Conservation (phyloP, 2,113 vertebrate species). For the Larimichthys crocea region DNA sequence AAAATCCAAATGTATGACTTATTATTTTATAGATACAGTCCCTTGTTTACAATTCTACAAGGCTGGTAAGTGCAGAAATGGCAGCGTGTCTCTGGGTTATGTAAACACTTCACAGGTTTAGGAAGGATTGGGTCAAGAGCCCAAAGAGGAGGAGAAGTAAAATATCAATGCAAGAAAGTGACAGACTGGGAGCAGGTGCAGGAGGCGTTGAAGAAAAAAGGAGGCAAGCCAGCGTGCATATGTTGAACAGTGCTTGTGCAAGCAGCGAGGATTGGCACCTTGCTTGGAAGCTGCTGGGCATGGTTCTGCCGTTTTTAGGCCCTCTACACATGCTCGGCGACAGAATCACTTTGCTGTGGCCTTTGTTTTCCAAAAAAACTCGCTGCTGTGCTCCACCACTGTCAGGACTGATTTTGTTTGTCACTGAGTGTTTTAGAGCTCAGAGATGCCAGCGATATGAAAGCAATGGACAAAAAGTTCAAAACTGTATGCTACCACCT, state of each 20-base stretch:
- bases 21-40: background rate
- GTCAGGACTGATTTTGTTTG: background rate
- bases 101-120: constrained; percentile 43
- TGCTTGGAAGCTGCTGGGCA: background rate
- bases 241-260: constrained; percentile 7
- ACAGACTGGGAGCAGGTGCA: constrained; percentile 12
- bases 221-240: constrained; percentile 3
- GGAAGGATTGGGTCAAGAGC: constrained; percentile 11
- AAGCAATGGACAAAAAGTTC: background rate
- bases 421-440: background rate
- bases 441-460: background rate
- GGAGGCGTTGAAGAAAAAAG: background rate
- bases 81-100: constrained; percentile 15
- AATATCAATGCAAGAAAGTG: constrained; percentile 37
- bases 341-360: background rate
- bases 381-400: background rate
- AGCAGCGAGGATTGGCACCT: constrained; percentile 3
- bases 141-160: constrained; percentile 7
- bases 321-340: background rate
- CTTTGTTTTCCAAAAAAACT: background rate
- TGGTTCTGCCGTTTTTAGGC: background rate
- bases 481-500: background rate
- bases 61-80: constrained; percentile 4
- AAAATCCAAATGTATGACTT: background rate
- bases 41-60: constrained; percentile 6